Base-by-base conservation (phyloP, 2,797 vertebrate species). In the Cyclopterus lumpus region DNA sequence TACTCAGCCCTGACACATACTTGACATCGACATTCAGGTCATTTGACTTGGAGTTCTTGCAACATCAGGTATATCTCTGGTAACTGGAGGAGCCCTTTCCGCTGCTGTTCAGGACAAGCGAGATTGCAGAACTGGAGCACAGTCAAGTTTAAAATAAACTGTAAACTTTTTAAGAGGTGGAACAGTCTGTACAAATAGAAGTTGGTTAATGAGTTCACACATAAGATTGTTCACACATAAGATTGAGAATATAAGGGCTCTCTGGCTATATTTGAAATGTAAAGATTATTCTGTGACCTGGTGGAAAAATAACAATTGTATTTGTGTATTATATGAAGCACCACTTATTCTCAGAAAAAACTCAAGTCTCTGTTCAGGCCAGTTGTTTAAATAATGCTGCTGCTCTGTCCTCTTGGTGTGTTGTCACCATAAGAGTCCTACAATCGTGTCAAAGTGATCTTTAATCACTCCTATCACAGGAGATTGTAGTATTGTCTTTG, bases 21-120 rank as follows among this genome's bases (percentile, higher is more conserved):
- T 89, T 89, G 89, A 86, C 86, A 79, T 4, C 9, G 79, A 76
- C 86, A 86, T 87, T 90, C 86, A 85, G 88, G 88, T 90, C 86
- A 90, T 89, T 91, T 89, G 81, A 92, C 82, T 87, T 77, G 59
- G 62, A 82, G 84, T 61, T 91, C 80, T 93, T 94, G 91, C 90
- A 90, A 90, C 90, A 93, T 87, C 85, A 83, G 85, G 88, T 87
- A 64, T 68, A 84, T 86, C 80, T 86, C 28, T 76, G 65, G 88
- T 90, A 88, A 92, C 83, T 86, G 84, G 86, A 93, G 86, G 77
- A 89, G 89, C 81, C 79, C 84, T 71, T 81, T 88, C 59, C 77
- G 79, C 74, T 84, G 80, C 83, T 57, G 55, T 74, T 92, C 64
- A 82, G 75, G 80, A 81, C 73, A 34, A 82, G 84, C 57, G 12